Base-by-base conservation (phyloP, 2,113 vertebrate genomes). In the Platycercus adscitus region DNA sequence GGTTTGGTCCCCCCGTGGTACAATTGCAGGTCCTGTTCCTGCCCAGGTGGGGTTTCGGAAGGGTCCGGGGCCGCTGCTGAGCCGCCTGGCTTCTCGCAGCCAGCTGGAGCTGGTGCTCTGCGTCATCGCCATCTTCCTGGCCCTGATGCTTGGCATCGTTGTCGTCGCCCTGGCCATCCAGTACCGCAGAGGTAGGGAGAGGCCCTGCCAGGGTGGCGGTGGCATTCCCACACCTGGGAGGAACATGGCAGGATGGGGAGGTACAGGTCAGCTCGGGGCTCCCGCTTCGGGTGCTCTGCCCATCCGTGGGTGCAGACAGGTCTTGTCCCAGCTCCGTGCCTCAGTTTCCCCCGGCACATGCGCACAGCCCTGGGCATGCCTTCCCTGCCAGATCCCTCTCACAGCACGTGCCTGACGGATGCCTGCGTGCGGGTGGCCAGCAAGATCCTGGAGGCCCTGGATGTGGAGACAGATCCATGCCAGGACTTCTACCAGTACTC, bases 401-500 rank as follows among this genome's bases (percentile, higher is more conserved):
- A 94, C 68, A 98, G 97, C 91, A 98, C 98, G 33, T 99, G 99
- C 94, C 98, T 99, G 94, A 98, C 99, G 0, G 99, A 99, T 49
- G 98, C 99, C 18, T 99, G 99, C 21, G 63, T 99, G 73, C 98
- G 97, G 0, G 99, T 99, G 93, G 99, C 99, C 81, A 99, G 99
- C 73, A 99, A 99, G 97, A 99, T 99, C 68, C 97, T 99, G 86
- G 99, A 99, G 96, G 99, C 99, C 9, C 97, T 99, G 97, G 99
- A 99, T 94, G 98, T 97, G 23, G 95, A 96, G 19, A 97, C 70
- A 0, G 98, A 99, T 96, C 99, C 99, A 1, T 99, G 99, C 89
- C 98, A 99, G n/a, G 99, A 99, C 96, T 99, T 99, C 97, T 99
- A 99, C 97, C 99, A 99, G 96, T 99, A 99, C 37, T 98, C 99